phyloP scores from a whole-genome alignment of 1,140 invertebrate genomes.

The Drosophila athabasca region DNA sequence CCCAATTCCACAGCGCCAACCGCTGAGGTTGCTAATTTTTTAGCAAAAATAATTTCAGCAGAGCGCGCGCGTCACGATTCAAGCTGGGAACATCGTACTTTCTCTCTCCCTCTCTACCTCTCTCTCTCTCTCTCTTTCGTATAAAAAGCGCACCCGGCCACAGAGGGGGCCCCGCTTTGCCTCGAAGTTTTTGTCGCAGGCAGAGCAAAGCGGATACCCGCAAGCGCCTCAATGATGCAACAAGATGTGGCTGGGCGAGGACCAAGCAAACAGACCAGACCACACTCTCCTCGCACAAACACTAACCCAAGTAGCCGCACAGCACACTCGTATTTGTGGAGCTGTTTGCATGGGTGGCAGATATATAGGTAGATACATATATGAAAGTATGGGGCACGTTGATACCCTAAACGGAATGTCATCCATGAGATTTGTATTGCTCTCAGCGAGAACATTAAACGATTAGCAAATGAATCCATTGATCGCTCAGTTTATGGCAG shows the following conservation, averaged over 20 bases:
- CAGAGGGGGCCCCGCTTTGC: conserved; percentile 15
- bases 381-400: background rate
- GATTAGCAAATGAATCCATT: no score
- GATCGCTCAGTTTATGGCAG: no score
- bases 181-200: conserved; percentile 27
- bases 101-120: no score
- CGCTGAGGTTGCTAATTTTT: conserved; percentile 79
- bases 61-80: conserved; percentile 51
- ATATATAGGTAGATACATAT: conserved; percentile 1
- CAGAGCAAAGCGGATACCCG: conserved; percentile 44
- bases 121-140: background rate
- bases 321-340: conserved; percentile 27
- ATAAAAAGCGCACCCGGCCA: conserved; percentile 37
- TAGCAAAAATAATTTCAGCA: conserved; percentile 70
- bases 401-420: no score
- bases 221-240: conserved; percentile 74
- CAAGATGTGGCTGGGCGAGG: conserved; percentile 62
- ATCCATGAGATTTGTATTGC: no score
- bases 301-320: conserved; percentile 64
- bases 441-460: no score
- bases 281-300: conserved; percentile 30
- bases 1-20: conserved; percentile 69
- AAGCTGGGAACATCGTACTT: conserved; percentile 20
- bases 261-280: conserved; percentile 72
- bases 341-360: conserved; percentile 1